Evolutionary conservation across 2,888 invertebrate species (phyloP).

Genomic region (Cryptosula pallasiana): DNA sequence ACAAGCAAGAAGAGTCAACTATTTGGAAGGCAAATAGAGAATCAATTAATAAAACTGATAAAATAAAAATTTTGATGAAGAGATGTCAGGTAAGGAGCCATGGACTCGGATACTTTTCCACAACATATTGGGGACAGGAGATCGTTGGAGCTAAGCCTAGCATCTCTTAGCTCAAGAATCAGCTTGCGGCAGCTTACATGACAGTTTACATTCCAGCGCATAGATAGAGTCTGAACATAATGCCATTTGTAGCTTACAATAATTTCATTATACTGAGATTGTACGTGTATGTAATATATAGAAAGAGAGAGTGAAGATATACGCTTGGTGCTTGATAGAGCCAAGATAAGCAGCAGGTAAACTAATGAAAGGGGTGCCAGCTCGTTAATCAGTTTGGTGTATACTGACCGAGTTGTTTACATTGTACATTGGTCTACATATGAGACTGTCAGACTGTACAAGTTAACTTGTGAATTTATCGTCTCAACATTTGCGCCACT

Average conservation of each 20-base stretch:
- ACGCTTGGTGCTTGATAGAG: not conserved
- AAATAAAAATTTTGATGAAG: not conserved
- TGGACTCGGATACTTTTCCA: not conserved
- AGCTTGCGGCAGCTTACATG: too few species aligned
- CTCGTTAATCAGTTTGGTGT: not conserved
- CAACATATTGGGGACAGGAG: not conserved
- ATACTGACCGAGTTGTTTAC: slow-evolving; percentile 5
- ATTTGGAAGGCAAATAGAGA: not conserved
- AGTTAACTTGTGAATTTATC: not conserved
- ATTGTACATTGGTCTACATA: not conserved
- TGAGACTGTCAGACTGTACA: not conserved
- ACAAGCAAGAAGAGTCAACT: too few species aligned
- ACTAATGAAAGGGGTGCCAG: slow-evolving; percentile 23
- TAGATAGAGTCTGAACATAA: too few species aligned
- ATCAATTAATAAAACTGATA: not conserved
- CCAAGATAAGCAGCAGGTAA: not conserved
- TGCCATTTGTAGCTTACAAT: not conserved
- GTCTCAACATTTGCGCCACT: not conserved
- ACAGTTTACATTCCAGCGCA: too few species aligned
- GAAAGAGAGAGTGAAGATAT: not conserved
- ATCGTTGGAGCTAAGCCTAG: too few species aligned
- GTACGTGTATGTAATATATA: not conserved
- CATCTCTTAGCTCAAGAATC: too few species aligned
- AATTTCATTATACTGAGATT: slow-evolving; percentile 11
- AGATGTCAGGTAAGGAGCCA: not conserved